Conservation (phyloP, 2,797 vertebrate genomes). For the Hypotaenidia okinawae region DNA sequence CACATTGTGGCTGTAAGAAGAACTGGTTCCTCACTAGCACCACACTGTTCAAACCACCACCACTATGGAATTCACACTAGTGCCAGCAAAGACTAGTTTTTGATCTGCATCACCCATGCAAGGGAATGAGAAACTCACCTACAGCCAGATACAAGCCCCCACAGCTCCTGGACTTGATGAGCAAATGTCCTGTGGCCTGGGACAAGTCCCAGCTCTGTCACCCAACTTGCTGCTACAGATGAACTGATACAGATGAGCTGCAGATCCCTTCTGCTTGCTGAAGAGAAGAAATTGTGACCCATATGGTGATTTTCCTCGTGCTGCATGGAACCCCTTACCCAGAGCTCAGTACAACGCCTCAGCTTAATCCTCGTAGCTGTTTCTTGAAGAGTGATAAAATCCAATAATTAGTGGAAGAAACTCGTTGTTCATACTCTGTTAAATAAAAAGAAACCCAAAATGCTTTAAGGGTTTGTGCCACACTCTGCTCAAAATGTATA, state of each 20-base stretch:
- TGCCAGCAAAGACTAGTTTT: neutral
- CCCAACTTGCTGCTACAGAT: neutral
- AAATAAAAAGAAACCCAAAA: conserved; percentile 41
- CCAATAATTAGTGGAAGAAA: conserved; percentile 5
- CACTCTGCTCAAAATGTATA: conserved; percentile 29
- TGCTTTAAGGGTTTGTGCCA: conserved; percentile 29
- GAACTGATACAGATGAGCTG: neutral
- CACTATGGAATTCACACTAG: neutral
- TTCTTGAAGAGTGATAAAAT: neutral
- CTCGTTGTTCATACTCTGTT: conserved; percentile 21
- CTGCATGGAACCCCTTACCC: neutral
- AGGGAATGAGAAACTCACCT: neutral
- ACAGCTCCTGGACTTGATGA: neutral
- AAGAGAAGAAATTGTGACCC: neutral
- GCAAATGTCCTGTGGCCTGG: neutral
- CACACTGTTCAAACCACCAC: neutral
- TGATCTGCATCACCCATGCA: neutral
- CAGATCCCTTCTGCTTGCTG: neutral
- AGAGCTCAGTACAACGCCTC: neutral
- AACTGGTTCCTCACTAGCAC: neutral
- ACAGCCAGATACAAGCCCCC: neutral
- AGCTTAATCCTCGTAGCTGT: neutral
- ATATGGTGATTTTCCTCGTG: rapidly evolving
- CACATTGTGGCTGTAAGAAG: neutral
- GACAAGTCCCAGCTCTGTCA: neutral